Percentiles rank a stretch among this genome's conserved stretches.
Evolutionary conservation across 2,888 invertebrate genomes (phyloP).

Genomic region (Tetheella fluctuosa): DNA sequence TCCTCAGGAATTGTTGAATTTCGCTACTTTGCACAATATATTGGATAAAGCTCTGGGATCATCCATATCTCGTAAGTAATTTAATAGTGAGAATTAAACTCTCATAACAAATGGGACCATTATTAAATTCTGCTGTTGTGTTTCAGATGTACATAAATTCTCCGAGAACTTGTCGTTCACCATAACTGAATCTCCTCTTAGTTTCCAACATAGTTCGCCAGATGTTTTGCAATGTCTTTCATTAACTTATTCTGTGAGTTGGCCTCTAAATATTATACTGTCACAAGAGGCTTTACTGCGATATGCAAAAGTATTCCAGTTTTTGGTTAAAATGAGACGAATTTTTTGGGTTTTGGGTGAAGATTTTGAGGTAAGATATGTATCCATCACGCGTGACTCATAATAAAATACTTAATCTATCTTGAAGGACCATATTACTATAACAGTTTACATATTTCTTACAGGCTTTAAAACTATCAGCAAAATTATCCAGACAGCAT

Average conservation of each 20-base stretch:
- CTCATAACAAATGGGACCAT: not conserved
- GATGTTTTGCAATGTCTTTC: conserved; percentile 88
- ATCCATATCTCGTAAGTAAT: conserved; percentile 85
- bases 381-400: not conserved
- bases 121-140: not conserved
- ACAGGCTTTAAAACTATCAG: conserved; percentile 85
- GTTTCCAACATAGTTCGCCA: conserved; percentile 86
- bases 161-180: conserved; percentile 86
- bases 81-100: not conserved
- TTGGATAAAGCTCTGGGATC: conserved; percentile 88
- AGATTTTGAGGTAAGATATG: conserved; percentile 82
- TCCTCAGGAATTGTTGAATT: conserved; percentile 88
- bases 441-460: conserved; percentile 28
- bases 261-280: conserved; percentile 91
- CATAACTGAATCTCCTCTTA: conserved; percentile 84
- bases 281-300: conserved; percentile 88
- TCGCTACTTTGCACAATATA: conserved; percentile 87
- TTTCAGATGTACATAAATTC: conserved; percentile 83
- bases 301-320: conserved; percentile 90
- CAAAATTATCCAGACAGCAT: conserved; percentile 76
- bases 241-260: conserved; percentile 87
- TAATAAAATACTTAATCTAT: not conserved
- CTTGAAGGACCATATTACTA: not conserved
- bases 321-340: conserved; percentile 89
- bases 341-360: conserved; percentile 90